Conservation (phyloP, 2,888 invertebrate species). For the Nebria brevicollis region DNA sequence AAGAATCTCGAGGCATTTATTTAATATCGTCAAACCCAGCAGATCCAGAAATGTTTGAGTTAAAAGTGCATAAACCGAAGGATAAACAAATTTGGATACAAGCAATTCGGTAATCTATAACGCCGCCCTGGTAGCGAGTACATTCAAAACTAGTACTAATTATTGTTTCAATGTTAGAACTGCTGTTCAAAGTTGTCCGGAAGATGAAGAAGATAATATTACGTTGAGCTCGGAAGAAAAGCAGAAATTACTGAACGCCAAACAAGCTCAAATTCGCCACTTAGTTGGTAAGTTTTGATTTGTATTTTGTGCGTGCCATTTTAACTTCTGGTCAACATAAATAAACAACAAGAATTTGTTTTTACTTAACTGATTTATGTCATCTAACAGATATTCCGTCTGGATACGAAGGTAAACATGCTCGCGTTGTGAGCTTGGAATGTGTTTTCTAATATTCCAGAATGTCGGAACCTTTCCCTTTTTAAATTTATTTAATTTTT, state of each 20-base stretch:
- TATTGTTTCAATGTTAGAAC: slow-evolving; percentile 61
- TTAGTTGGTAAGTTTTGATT: slow-evolving; percentile 74
- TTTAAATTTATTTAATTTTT: neutral
- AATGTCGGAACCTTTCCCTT: neutral
- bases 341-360: neutral
- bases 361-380: slow-evolving; percentile 26
- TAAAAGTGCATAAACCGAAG: slow-evolving; percentile 87
- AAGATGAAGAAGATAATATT: slow-evolving; percentile 79
- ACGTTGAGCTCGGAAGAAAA: slow-evolving; percentile 81
- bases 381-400: slow-evolving; percentile 60
- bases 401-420: slow-evolving; percentile 63
- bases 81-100: slow-evolving; percentile 92
- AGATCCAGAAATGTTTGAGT: slow-evolving; percentile 96
- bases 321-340: neutral
- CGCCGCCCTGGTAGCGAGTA: neutral
- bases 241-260: slow-evolving; percentile 78
- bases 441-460: neutral
- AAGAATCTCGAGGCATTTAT: slow-evolving; percentile 88
- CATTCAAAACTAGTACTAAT: neutral
- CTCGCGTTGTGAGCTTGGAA: slow-evolving; percentile 25
- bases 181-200: slow-evolving; percentile 87
- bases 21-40: slow-evolving; percentile 91
- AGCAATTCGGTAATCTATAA: slow-evolving; percentile 72
- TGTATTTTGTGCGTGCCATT: neutral
- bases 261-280: slow-evolving; percentile 81